These are phyloP conservation scores for Diplodus puntazzo DNA, from an alignment of 2,797 vertebrate species.

Conservation along the genomic window DNA sequence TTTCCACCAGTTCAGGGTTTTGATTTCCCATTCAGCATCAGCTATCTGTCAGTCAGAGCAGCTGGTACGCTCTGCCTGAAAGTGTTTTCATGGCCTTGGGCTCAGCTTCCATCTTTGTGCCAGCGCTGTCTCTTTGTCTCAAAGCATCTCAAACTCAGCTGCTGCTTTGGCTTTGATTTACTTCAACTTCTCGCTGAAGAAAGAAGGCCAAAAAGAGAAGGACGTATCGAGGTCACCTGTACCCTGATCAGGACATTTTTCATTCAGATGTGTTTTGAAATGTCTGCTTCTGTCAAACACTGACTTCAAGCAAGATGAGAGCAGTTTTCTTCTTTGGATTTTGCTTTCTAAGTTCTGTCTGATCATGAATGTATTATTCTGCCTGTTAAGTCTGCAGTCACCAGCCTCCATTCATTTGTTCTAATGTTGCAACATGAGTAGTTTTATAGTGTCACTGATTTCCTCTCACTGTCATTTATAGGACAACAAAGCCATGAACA, in stretches of 20 bases:
- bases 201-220: neutral
- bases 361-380: neutral
- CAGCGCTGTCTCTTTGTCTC: conserved; percentile 6
- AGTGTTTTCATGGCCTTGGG: neutral
- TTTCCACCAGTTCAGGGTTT: neutral
- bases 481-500: conserved; percentile 80
- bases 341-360: neutral
- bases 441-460: neutral
- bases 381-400: neutral
- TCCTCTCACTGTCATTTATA: conserved; percentile 22
- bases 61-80: conserved; percentile 1
- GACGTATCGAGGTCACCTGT: neutral
- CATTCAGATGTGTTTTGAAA: conserved; percentile 8
- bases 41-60: conserved; percentile 28
- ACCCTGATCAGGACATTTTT: neutral
- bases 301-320: neutral
- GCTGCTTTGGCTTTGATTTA: neutral
- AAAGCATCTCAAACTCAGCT: conserved; percentile 11
- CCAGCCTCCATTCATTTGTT: neutral
- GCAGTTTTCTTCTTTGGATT: neutral
- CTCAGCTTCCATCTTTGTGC: conserved; percentile 11
- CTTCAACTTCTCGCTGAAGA: neutral
- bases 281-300: neutral
- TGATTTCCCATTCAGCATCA: conserved; percentile 18
- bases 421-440: neutral